Evolutionary conservation across 2,113 vertebrate genomes (phyloP).

Genomic region (Rynchops niger): DNA sequence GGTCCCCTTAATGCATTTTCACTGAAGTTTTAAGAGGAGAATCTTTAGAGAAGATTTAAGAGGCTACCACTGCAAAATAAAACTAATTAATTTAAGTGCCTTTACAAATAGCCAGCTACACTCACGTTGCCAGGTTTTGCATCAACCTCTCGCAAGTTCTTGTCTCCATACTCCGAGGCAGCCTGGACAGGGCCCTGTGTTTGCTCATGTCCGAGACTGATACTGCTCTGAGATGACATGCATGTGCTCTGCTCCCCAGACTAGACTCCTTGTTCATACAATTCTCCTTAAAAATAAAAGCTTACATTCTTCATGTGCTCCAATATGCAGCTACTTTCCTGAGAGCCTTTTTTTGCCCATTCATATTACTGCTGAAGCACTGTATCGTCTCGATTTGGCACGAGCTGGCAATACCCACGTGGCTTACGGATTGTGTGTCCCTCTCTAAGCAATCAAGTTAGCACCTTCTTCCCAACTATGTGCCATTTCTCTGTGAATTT

Average conservation of each 20-base stretch:
- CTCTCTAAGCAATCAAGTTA: not conserved
- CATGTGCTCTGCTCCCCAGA: not conserved
- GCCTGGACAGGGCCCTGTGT: not conserved
- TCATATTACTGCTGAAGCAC: not conserved
- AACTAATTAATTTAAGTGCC: not conserved
- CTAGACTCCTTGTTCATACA: not conserved
- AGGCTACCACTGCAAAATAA: not conserved
- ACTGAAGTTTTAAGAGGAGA: not conserved
- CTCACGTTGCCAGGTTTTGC: not conserved
- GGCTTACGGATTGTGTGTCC: not conserved
- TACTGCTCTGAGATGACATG: not conserved
- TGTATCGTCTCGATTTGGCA: not conserved
- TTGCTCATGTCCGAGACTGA: not conserved
- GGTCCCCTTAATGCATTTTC: not conserved
- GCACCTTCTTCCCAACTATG: not conserved
- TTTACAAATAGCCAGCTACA: not conserved
- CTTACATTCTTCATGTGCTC: not conserved
- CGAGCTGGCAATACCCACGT: accelerated
- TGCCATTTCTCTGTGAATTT: not conserved
- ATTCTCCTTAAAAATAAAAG: not conserved
- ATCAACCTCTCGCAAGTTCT: not conserved
- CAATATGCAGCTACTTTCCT: not conserved
- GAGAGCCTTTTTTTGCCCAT: not conserved
- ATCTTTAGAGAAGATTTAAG: not conserved
- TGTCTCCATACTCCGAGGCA: not conserved